A percentile compares a stretch with the other conserved stretches of the same genome.
Conservation (phyloP, 2,888 invertebrate genomes). For the Carabus problematicus region DNA sequence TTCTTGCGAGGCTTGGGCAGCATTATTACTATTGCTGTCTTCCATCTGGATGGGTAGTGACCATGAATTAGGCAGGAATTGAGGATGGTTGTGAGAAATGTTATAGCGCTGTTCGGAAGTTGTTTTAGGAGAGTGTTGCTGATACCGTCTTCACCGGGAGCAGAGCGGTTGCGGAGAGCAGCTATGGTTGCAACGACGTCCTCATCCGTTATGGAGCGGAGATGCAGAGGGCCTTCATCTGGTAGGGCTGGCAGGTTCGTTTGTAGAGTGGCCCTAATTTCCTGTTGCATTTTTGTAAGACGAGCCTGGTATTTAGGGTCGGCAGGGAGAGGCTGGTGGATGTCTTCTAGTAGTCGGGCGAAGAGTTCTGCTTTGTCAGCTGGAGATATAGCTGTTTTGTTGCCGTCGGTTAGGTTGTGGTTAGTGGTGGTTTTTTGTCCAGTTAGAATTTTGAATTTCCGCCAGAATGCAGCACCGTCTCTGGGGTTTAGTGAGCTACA, state of each 20-base stretch:
- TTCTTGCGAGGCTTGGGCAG: too few species aligned
- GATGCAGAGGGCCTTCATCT: too few species aligned
- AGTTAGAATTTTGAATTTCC: too few species aligned
- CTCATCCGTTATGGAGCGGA: not conserved
- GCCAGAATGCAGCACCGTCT: too few species aligned
- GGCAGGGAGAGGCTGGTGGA: not conserved
- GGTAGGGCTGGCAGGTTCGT: too few species aligned
- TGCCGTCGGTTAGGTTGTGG: too few species aligned
- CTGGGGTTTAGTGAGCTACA: too few species aligned
- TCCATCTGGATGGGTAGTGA: conserved; percentile 14
- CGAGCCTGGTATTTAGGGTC: too few species aligned
- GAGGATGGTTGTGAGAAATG: not conserved
- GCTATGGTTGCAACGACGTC: not conserved
- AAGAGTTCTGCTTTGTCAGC: not conserved
- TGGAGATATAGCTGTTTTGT: too few species aligned
- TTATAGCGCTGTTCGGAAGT: not conserved
- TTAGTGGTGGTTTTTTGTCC: too few species aligned
- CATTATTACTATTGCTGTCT: conserved; percentile 5
- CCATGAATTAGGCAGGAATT: conserved; percentile 1
- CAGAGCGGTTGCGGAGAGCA: not conserved
- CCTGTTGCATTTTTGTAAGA: too few species aligned
- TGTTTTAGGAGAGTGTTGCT: not conserved
- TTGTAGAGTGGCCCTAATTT: too few species aligned
- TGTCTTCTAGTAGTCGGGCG: not conserved
- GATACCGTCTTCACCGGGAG: conserved; percentile 22